Base-by-base conservation (phyloP, 2,888 invertebrate species). In the Anoncus sp. region DNA sequence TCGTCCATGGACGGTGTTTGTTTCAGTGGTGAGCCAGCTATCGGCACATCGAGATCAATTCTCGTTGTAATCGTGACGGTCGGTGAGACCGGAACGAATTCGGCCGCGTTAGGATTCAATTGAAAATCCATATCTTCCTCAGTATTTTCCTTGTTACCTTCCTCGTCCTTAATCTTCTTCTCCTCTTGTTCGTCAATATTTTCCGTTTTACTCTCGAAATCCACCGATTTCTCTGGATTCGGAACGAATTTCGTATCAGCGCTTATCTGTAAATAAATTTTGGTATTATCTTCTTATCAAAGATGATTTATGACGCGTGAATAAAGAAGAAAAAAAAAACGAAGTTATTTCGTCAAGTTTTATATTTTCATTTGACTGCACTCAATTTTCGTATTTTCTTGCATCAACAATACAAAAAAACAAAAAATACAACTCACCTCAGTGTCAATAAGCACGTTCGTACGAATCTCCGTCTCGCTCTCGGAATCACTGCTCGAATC, bases 101-200 rank as follows among this genome's bases (percentile, higher is more conserved):
- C 96, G n/a, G 95, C 95, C 18, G 97, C 97, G 86, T 97, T 95
- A 0, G 97, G 97, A 92, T 97, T 97, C 83, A 97, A 91, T 76
- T 95, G 96, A 51, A 96, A 97, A 90, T 93, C 93, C 92, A 95
- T 95, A 92, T 45, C 47, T n/a, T n/a, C 47, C 3, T 55, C 45
- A 1, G 67, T 71, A n/a, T 49, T 40, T 45, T 75, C 57, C 18
- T 62, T 69, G 24, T 77, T 40, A 10, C 79, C 77, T 20, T 63
- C 31, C 35, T 70, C 65, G 14, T 79, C 76, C 10, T 38, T 7
- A 0, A 27, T 57, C 31, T 16, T 45, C 16, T 45, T 18, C 14
- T 72, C 51, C n/a, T 79, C 70, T 38, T 57, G 6, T 24, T 78
- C 79, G 20, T 22, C 72, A 60, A 51, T n/a, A 14, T 77, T 81